These are phyloP conservation scores for Lepisosteus oculatus DNA, from an alignment of 2,113 vertebrate species.

Conservation along the genomic window DNA sequence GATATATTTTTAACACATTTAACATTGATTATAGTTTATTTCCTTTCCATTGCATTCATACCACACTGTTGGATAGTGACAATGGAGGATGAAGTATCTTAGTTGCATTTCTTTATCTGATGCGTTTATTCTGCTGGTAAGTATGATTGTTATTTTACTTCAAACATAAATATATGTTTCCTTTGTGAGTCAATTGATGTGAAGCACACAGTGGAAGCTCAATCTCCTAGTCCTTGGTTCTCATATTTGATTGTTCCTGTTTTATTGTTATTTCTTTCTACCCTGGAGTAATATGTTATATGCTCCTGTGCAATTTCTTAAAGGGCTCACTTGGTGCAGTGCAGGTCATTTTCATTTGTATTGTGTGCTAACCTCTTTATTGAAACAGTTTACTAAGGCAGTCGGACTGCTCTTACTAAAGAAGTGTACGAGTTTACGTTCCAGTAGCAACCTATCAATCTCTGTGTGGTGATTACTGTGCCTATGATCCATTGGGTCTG, in stretches of 20 bases:
- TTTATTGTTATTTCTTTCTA: conserved; percentile 17
- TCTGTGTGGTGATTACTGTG: conserved; percentile 14
- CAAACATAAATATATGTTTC: neutral
- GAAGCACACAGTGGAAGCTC: conserved; percentile 6
- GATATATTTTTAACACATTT: neutral
- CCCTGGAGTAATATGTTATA: conserved; percentile 7
- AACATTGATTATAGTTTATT: neutral
- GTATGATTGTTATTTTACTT: too few relatives aligned
- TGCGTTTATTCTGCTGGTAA: too few relatives aligned
- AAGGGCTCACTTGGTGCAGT: conserved; percentile 8
- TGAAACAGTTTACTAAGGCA: conserved; percentile 1
- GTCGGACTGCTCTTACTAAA: neutral
- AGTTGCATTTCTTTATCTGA: too few relatives aligned
- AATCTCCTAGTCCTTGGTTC: conserved; percentile 10
- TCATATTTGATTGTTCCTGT: conserved; percentile 20
- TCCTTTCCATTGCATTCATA: neutral
- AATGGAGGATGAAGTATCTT: neutral
- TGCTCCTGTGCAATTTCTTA: conserved; percentile 17
- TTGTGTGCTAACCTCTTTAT: conserved; percentile 4
- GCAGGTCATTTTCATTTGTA: conserved; percentile 14
- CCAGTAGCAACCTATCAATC: neutral
- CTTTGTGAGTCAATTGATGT: conserved; percentile 13
- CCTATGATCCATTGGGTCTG: conserved; percentile 1
- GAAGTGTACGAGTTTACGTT: conserved; percentile 1
- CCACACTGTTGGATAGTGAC: neutral